Evolutionary conservation across 2,113 vertebrate species (phyloP).

Genomic region (Gopherus flavomarginatus): DNA sequence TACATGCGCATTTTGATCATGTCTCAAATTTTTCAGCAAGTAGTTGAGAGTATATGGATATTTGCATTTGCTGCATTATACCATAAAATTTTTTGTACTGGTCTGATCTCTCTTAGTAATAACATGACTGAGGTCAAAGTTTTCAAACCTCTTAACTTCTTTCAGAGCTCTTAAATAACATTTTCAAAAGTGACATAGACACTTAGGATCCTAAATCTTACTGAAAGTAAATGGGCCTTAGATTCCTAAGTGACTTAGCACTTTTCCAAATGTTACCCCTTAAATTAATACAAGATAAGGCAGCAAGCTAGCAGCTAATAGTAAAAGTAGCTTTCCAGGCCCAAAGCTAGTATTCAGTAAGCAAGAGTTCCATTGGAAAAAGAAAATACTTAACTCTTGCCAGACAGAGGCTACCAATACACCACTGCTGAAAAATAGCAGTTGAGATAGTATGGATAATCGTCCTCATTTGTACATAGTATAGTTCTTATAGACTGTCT

Average conservation of each 20-base stretch:
- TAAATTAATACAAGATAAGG: neutral
- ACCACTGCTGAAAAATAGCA: neutral
- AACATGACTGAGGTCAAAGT: neutral
- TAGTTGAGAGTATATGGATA: neutral
- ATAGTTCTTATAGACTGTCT: neutral
- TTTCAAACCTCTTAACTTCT: neutral
- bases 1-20: neutral
- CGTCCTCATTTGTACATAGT: neutral
- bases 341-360: neutral
- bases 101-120: neutral
- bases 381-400: neutral
- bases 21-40: neutral
- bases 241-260: neutral
- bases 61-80: neutral
- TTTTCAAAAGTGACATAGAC: neutral
- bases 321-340: neutral
- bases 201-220: neutral
- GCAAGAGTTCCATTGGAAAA: neutral
- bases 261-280: neutral
- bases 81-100: neutral
- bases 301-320: neutral
- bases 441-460: fast-evolving
- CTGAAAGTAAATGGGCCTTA: neutral
- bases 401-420: neutral
- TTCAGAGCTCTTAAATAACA: neutral